Conservation (phyloP, 2,113 vertebrate species). For the Psittacara wagleri region DNA sequence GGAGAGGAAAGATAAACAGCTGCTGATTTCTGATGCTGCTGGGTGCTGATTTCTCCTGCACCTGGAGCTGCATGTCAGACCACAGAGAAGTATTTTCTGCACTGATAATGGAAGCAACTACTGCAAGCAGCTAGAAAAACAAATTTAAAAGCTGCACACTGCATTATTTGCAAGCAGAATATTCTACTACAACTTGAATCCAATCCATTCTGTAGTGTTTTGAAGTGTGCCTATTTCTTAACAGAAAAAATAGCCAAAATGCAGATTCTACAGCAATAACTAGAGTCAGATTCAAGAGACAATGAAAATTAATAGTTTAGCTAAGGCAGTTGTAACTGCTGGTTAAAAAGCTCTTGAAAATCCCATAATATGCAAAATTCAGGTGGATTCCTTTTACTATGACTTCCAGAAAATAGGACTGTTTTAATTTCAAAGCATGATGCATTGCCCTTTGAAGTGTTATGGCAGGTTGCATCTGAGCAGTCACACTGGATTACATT, state of each 20-base stretch:
- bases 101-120: not conserved
- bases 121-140: not conserved
- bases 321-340: not conserved
- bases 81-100: not conserved
- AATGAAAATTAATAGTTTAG: not conserved
- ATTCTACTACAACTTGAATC: not conserved
- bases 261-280: not conserved
- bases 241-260: not conserved
- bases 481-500: conserved; percentile 40
- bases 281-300: not conserved
- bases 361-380: not conserved
- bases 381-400: not conserved
- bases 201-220: not conserved
- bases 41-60: not conserved
- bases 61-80: not conserved
- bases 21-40: not conserved
- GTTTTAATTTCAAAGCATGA: conserved; percentile 8
- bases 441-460: conserved; percentile 8
- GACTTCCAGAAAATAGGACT: not conserved
- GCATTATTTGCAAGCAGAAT: not conserved
- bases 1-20: not conserved
- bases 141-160: not conserved
- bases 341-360: not conserved
- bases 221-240: not conserved
- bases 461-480: conserved; percentile 52